These are phyloP conservation scores for Tinea pellionella DNA, from an alignment of 2,888 invertebrate species.

Conservation along the genomic window DNA sequence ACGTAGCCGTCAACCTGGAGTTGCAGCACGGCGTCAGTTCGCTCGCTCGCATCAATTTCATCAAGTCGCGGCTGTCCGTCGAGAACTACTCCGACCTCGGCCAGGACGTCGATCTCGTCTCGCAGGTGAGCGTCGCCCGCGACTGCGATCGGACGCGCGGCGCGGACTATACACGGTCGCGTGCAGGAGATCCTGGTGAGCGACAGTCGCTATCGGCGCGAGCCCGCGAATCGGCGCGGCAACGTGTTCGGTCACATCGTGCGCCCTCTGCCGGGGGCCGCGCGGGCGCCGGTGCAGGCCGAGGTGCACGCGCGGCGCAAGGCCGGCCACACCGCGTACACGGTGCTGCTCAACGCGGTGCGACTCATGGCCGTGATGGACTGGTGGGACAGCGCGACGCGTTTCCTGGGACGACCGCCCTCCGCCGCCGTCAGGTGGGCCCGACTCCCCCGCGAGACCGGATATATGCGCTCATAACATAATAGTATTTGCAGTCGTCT, in stretches of 20 bases:
- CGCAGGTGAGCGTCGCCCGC: constrained; percentile 72
- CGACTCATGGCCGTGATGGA: constrained; percentile 92
- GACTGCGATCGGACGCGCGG: background rate
- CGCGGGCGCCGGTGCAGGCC: constrained; percentile 74
- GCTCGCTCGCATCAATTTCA: constrained; percentile 90
- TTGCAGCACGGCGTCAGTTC: constrained; percentile 67
- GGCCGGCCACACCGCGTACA: constrained; percentile 79
- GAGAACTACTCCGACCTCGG: constrained; percentile 90
- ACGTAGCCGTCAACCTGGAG: constrained; percentile 83
- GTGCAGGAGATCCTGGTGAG: constrained; percentile 77
- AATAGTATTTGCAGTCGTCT: background rate
- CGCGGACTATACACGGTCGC: background rate
- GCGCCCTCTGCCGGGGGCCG: constrained; percentile 71
- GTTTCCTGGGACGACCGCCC: constrained; percentile 77
- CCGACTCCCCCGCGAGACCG: constrained; percentile 41
- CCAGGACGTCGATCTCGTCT: constrained; percentile 92
- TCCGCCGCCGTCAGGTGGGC: constrained; percentile 23
- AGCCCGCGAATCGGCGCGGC: constrained; percentile 76
- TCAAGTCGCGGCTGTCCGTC: constrained; percentile 86
- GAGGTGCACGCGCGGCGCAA: constrained; percentile 75
- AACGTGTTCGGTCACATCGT: constrained; percentile 92
- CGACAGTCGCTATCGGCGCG: constrained; percentile 77
- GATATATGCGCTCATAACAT: constrained; percentile 31
- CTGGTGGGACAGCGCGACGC: constrained; percentile 89
- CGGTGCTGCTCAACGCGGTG: constrained; percentile 94